These are phyloP conservation scores for Psettodes erumei DNA, from an alignment of 2,113 vertebrate genomes.

Conservation along the genomic window DNA sequence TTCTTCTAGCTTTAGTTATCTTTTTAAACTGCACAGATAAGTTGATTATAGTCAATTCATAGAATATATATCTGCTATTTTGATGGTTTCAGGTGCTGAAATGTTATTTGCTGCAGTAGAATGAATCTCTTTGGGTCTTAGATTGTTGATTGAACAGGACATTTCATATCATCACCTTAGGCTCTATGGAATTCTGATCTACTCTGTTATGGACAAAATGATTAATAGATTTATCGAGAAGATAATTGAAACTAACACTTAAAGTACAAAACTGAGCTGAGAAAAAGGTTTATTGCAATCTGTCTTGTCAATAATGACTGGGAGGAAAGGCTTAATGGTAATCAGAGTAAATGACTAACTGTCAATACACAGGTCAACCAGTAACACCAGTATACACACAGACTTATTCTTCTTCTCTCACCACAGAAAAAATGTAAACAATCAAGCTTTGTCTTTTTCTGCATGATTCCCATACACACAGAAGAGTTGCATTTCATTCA, in stretches of 20 bases:
- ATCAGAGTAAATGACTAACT: no score
- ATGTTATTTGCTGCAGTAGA: neutral
- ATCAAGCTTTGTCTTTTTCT: neutral
- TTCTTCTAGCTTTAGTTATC: neutral
- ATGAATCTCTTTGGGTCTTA: neutral
- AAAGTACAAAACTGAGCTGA: no score
- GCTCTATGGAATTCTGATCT: no score
- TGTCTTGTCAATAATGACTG: no score
- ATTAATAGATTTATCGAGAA: neutral
- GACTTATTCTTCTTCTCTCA: neutral
- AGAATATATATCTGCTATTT: neutral
- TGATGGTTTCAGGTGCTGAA: neutral
- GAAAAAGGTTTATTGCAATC: no score
- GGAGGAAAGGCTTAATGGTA: no score
- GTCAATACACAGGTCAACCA: no score
- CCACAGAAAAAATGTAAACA: neutral
- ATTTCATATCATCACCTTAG: no score
- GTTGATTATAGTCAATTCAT: neutral
- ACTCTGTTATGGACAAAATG: no score
- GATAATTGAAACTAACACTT: no score
- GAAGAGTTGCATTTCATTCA: slow-evolving; percentile 49
- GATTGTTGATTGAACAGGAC: no score
- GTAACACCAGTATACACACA: neutral
- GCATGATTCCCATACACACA: neutral
- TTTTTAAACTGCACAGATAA: neutral